Evolutionary conservation across 2,888 invertebrate genomes (phyloP).

Genomic region (Galerucella nymphaeae): DNA sequence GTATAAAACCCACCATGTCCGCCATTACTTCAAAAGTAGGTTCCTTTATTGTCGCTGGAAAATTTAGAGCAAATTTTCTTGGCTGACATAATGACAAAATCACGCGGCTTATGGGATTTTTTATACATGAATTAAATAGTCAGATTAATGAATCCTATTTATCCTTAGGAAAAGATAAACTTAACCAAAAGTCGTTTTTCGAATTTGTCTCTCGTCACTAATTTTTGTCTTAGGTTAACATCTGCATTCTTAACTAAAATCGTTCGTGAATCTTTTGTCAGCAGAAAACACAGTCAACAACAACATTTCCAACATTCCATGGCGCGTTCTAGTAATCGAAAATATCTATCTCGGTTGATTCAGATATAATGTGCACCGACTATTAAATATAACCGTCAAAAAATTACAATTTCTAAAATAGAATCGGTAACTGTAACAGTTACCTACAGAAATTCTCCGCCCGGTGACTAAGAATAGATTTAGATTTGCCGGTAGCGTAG

Average conservation of each 20-base stretch:
- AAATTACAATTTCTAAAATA: constrained; percentile 38
- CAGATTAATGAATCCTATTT: too few relatives aligned
- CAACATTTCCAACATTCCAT: constrained; percentile 19
- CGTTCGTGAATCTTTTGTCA: constrained; percentile 1
- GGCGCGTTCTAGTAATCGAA: constrained; percentile 8
- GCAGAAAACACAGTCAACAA: constrained; percentile 10
- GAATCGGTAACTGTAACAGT: constrained; percentile 43
- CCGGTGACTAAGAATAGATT: constrained; percentile 25
- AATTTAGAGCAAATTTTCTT: too few relatives aligned
- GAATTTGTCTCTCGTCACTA: too few relatives aligned
- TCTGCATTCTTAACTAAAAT: constrained; percentile 9
- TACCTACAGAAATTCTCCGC: constrained; percentile 41
- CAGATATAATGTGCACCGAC: constrained; percentile 24
- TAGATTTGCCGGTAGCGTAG: not conserved
- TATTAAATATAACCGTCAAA: constrained; percentile 31
- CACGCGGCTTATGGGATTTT: too few relatives aligned
- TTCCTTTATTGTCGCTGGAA: too few relatives aligned
- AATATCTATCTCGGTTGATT: constrained; percentile 25
- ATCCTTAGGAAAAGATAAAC: too few relatives aligned
- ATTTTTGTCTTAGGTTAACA: not conserved
- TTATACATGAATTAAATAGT: too few relatives aligned
- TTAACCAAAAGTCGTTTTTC: not conserved
- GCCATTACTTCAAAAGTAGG: too few relatives aligned
- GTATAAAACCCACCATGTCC: too few relatives aligned
- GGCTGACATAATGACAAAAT: too few relatives aligned